phyloP scores from a whole-genome alignment of 1,140 invertebrate species.

The Magallana gigas region DNA sequence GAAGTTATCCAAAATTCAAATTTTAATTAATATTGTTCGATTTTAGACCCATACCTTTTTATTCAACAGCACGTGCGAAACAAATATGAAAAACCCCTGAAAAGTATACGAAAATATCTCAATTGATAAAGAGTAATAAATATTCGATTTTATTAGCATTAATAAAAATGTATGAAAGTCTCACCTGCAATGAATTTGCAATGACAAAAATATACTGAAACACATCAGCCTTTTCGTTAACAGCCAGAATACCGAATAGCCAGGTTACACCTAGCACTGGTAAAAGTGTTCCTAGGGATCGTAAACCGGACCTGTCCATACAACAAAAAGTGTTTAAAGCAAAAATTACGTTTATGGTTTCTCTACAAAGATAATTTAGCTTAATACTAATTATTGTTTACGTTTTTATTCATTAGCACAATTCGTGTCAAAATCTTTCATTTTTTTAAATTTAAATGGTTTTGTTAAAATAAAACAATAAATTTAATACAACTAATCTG shows the following conservation, averaged over 20 bases:
- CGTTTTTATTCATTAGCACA: not conserved
- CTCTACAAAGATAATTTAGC: not conserved
- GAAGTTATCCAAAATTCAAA: not conserved
- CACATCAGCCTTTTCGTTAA: constrained; percentile 43
- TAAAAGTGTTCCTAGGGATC: constrained; percentile 36
- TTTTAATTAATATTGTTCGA: not conserved
- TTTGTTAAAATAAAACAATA: not conserved
- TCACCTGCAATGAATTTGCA: constrained; percentile 56
- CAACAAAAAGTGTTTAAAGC: not conserved
- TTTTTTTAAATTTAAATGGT: not conserved
- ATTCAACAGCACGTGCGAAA: constrained; percentile 14
- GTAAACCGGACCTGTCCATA: constrained; percentile 44
- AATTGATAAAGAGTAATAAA: not conserved
- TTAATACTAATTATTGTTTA: not conserved
- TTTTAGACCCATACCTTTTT: not conserved
- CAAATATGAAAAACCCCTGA: constrained; percentile 38
- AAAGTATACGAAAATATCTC: not conserved
- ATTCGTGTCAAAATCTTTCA: not conserved
- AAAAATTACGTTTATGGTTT: not conserved
- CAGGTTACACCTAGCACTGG: constrained; percentile 53
- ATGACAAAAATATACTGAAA: constrained; percentile 56
- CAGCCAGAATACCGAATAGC: constrained; percentile 53
- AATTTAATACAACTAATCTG: too few relatives aligned
- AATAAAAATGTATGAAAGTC: not conserved
- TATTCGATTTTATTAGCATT: not conserved